phyloP scores from a whole-genome alignment of 2,113 vertebrate species.

The Menura novaehollandiae region DNA sequence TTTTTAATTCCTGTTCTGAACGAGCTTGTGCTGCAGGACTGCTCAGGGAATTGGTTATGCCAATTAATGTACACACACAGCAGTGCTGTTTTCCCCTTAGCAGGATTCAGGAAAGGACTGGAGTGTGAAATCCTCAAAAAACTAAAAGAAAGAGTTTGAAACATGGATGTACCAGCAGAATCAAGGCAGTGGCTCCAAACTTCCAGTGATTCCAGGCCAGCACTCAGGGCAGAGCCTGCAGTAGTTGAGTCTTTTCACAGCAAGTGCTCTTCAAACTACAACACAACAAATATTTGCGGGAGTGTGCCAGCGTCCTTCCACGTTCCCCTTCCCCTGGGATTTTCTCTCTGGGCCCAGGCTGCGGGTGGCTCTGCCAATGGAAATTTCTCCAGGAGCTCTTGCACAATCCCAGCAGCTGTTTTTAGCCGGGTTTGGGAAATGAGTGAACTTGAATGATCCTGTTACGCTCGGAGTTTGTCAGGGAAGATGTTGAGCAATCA shows the following conservation, averaged over 20 bases:
- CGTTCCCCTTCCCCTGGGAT: not conserved
- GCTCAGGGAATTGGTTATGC: not conserved
- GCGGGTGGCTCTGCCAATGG: slow-evolving; percentile 60
- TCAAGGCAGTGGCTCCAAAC: not conserved
- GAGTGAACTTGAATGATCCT: slow-evolving; percentile 77
- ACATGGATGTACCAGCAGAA: not conserved
- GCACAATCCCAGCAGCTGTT: slow-evolving; percentile 75
- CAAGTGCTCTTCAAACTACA: not conserved
- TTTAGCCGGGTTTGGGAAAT: slow-evolving; percentile 76
- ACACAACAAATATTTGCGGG: not conserved
- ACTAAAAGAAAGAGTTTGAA: not conserved
- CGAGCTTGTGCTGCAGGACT: not conserved
- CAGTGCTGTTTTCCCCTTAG: not conserved
- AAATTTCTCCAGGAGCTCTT: slow-evolving; percentile 73
- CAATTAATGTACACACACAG: not conserved
- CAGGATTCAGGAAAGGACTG: not conserved
- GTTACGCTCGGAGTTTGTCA: slow-evolving; percentile 52
- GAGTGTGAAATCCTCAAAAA: not conserved
- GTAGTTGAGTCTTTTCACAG: not conserved
- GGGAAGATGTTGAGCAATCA: slow-evolving; percentile 69
- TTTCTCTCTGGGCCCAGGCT: slow-evolving; percentile 3
- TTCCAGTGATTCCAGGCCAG: not conserved
- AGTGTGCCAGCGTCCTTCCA: not conserved
- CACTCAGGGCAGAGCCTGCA: not conserved
- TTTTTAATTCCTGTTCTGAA: not conserved